Conservation (phyloP, 2,888 invertebrate genomes). For the Zhuqinia jingwanae region DNA sequence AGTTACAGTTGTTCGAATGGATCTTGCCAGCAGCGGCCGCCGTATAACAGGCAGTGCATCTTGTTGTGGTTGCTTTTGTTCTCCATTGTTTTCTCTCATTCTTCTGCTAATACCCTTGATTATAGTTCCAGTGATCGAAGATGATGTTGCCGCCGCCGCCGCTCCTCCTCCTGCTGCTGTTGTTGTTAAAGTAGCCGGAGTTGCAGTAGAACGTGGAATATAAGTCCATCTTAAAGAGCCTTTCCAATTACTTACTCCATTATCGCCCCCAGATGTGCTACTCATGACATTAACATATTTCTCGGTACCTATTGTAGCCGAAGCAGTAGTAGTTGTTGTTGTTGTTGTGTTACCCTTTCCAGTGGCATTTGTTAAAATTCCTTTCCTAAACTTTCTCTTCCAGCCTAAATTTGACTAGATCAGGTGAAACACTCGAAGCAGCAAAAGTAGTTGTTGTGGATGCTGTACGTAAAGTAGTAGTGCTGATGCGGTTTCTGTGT, state of each 20-base stretch:
- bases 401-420: background rate
- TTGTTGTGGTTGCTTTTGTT: background rate
- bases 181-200: background rate
- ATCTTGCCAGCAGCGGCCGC: constrained; percentile 34
- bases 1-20: constrained; percentile 1
- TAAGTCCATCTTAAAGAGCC: constrained; percentile 21
- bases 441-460: background rate
- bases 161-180: no score
- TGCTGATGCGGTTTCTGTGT: background rate
- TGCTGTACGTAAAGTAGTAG: background rate
- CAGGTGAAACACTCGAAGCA: background rate
- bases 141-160: no score
- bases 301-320: background rate
- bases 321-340: background rate
- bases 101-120: background rate
- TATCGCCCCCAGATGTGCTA: constrained; percentile 22
- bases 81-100: constrained; percentile 8
- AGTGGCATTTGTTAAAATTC: background rate
- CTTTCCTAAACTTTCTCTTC: constrained; percentile 30
- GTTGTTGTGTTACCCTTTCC: background rate
- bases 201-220: constrained; percentile 1
- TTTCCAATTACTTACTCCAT: constrained; percentile 24
- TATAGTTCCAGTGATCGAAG: background rate
- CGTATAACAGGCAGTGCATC: background rate
- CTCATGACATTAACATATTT: constrained; percentile 25